These are phyloP conservation scores for Hylaeus volcanicus DNA, from an alignment of 1,140 invertebrate genomes.

Conservation along the genomic window DNA sequence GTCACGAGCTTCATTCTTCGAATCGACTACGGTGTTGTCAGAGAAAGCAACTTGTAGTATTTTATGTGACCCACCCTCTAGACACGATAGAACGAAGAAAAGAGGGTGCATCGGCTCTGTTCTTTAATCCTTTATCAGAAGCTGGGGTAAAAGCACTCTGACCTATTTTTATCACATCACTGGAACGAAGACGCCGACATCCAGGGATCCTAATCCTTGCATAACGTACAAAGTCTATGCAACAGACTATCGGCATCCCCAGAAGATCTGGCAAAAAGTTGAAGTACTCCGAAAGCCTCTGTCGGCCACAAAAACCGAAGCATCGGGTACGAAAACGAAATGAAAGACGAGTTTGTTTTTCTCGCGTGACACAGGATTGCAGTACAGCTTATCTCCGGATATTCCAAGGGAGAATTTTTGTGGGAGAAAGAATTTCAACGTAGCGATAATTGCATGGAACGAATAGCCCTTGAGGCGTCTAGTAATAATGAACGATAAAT, in stretches of 20 bases:
- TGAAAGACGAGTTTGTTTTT: background rate
- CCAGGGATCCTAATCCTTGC: constrained; percentile 44
- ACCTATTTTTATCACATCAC: constrained; percentile 43
- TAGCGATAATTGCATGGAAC: too few relatives aligned
- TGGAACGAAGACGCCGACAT: constrained; percentile 11
- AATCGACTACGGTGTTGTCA: too few relatives aligned
- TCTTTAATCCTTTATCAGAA: constrained; percentile 40
- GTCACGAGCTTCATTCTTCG: too few relatives aligned
- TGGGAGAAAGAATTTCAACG: too few relatives aligned
- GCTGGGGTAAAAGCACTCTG: constrained; percentile 39
- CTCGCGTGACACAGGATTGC: background rate
- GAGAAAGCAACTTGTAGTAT: background rate
- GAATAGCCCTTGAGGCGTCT: too few relatives aligned
- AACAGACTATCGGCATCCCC: background rate
- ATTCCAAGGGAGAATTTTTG: too few relatives aligned
- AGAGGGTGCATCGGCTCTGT: background rate
- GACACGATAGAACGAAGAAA: background rate
- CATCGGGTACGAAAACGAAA: constrained; percentile 1
- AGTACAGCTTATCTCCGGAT: too few relatives aligned
- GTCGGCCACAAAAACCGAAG: constrained; percentile 10
- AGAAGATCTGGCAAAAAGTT: constrained; percentile 1
- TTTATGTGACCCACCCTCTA: too few relatives aligned
- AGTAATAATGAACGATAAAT: too few relatives aligned
- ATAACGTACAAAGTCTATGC: constrained; percentile 35
- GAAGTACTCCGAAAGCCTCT: background rate